Percentiles rank a stretch among this genome's conserved stretches.
Evolutionary conservation across 2,888 invertebrate species (phyloP).

Genomic region (Stramonita haemastoma): DNA sequence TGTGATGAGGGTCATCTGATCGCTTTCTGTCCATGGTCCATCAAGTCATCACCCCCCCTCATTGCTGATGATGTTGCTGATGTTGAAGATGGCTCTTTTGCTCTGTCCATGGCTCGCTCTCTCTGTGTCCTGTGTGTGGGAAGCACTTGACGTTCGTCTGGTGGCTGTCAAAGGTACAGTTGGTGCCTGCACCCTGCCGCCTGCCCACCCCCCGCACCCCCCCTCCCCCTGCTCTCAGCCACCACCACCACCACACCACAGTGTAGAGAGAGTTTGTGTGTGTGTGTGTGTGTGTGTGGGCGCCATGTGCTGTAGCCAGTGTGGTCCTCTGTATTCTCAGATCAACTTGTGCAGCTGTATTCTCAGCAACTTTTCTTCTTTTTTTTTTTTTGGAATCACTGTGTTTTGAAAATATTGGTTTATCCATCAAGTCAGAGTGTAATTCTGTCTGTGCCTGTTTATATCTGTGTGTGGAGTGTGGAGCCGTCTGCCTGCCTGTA

Average conservation of each 20-base stretch:
- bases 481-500: not conserved
- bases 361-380: conserved; percentile 1
- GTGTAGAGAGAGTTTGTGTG: conserved; percentile 30
- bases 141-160: conserved; percentile 48
- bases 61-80: conserved; percentile 5
- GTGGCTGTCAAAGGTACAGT: conserved; percentile 55
- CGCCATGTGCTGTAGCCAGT: conserved; percentile 39
- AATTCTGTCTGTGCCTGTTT: not conserved
- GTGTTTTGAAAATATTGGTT: not conserved
- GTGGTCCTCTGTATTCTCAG: conserved; percentile 25
- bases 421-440: not conserved
- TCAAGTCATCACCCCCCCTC: not conserved
- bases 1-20: not conserved
- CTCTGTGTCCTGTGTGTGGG: conserved; percentile 27
- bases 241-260: not conserved
- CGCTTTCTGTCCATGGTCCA: not conserved
- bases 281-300: conserved; percentile 29
- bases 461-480: not conserved
- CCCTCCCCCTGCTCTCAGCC: not conserved
- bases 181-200: not conserved
- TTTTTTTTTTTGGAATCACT: not conserved
- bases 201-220: not conserved
- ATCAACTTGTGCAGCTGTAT: conserved; percentile 30
- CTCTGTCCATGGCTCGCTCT: conserved; percentile 13
- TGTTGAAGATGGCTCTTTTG: conserved; percentile 21